Percentiles rank a stretch among this genome's conserved stretches.
Conservation (phyloP, 1,140 invertebrate genomes). For the Armadillidium nasatum region DNA sequence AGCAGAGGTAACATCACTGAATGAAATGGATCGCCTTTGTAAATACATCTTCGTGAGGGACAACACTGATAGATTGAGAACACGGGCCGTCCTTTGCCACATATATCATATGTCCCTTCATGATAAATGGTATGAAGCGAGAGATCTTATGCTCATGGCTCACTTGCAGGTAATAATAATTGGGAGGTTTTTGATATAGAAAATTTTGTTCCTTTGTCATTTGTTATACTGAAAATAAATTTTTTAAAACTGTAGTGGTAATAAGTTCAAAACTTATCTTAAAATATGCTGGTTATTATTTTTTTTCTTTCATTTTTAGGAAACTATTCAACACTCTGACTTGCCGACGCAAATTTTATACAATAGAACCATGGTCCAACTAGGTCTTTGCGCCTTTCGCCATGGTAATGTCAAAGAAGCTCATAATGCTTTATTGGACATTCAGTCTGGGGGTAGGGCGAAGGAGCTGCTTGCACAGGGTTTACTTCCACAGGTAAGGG, state of each 20-base stretch:
- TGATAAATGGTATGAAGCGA: slow-evolving; percentile 96
- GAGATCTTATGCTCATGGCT: slow-evolving; percentile 96
- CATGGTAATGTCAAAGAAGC: slow-evolving; percentile 97
- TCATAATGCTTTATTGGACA: slow-evolving; percentile 92
- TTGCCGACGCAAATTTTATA: slow-evolving; percentile 74
- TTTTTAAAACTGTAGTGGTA: too few species aligned
- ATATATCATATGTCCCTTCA: slow-evolving; percentile 98
- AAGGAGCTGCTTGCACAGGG: slow-evolving; percentile 96
- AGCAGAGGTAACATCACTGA: slow-evolving; percentile 66
- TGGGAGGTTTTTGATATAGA: too few species aligned
- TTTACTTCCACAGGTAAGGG: slow-evolving; percentile 61
- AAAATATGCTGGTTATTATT: neutral
- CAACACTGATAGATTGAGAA: slow-evolving; percentile 83
- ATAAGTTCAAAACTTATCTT: neutral
- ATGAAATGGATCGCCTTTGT: slow-evolving; percentile 88
- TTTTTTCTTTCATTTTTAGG: slow-evolving; percentile 20
- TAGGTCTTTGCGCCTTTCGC: slow-evolving; percentile 96
- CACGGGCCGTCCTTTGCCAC: slow-evolving; percentile 94
- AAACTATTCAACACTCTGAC: slow-evolving; percentile 44
- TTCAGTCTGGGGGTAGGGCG: slow-evolving; percentile 95
- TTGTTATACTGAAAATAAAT: too few species aligned
- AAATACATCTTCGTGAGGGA: slow-evolving; percentile 96
- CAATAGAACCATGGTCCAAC: slow-evolving; percentile 96
- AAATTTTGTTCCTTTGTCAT: too few species aligned
- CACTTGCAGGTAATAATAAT: slow-evolving; percentile 77